Percentiles rank a stretch among this genome's conserved stretches.
phyloP scores from a whole-genome alignment of 2,113 vertebrate species.

The Rhinogobius similis region DNA sequence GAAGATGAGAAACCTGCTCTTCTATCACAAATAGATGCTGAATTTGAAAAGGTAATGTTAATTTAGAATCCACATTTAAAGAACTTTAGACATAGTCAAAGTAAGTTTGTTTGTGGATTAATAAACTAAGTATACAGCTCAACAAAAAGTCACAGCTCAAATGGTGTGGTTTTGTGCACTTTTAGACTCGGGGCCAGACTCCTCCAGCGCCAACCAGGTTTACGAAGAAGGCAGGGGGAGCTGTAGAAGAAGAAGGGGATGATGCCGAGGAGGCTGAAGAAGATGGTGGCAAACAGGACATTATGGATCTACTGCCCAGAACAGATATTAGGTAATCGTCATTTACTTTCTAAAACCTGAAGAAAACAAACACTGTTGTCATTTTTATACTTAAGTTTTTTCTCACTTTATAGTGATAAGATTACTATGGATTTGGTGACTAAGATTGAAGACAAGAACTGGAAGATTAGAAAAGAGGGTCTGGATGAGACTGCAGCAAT shows the following conservation, averaged over 20 bases:
- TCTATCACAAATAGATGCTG: conserved; percentile 92
- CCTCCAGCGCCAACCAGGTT: conserved; percentile 84
- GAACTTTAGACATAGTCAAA: not conserved
- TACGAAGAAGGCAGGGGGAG: conserved; percentile 73
- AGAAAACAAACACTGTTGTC: not conserved
- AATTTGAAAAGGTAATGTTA: conserved; percentile 90
- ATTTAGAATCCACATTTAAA: not conserved
- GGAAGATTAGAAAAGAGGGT: conserved; percentile 98
- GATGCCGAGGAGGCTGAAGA: conserved; percentile 85
- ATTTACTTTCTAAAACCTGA: not conserved
- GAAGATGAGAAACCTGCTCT: conserved; percentile 98
- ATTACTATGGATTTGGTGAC: conserved; percentile 89
- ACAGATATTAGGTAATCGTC: conserved; percentile 85
- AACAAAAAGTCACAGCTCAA: too few species aligned
- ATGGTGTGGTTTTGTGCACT: too few species aligned
- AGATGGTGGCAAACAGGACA: conserved; percentile 82
- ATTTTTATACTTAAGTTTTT: not conserved
- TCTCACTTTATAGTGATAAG: conserved; percentile 83
- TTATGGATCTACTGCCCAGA: conserved; percentile 92
- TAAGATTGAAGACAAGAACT: conserved; percentile 96
- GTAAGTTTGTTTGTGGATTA: not conserved
- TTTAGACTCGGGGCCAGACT: conserved; percentile 91
- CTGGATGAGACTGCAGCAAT: conserved; percentile 89
- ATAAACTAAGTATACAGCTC: too few species aligned
- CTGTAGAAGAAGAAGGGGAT: conserved; percentile 65